Evolutionary conservation across 2,797 vertebrate species (phyloP), one percentile per base, ranked within the genome.

Genomic region (Sebastes alutus): DNA sequence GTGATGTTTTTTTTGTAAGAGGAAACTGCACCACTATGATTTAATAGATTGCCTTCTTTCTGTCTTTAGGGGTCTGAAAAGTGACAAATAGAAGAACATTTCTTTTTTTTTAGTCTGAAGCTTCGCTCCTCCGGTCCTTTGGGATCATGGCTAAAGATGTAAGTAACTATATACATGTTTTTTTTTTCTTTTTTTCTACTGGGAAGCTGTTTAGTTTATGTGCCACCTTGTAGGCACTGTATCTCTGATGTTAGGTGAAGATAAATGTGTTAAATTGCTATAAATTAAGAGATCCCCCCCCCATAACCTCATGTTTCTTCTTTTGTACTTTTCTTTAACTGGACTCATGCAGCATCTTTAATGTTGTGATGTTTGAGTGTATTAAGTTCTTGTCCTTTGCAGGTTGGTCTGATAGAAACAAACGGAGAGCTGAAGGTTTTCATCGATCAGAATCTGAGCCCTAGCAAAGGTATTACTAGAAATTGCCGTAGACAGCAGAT

Each of bases 401-500:
- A 99, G 99, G 98, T 95, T 96, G 97, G 97, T 95, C 97, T 99
- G 94, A 97, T 99, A 96, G 99, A 99, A 97, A 97, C 98, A 92
- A 99, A 99, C 92, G 99, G 98, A 96, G 98, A 99, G 91, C 95
- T 99, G 91, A 99, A 99, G 95, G 97, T 99, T 96, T 99, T 99
- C 94, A 97, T 99, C 89, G 98, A 99, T 97, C 98, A 99, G 96
- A 99, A 99, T 96, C 95, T 99, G 88, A 99, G 99, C 95, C 99
- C 98, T 54, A 97, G 97, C 88, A 99, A 99, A 99, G 98, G 99
- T 99, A 91, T 65, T 9, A 10, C 12, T 33, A 42, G 3, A 61
- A 68, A 29, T 67, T 79, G 7, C 4, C 6, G 33, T 55, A 30
- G 23, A 16, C 9, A 23, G 3, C 33, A 38, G 20, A 16, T 74